Conservation (phyloP, 1,140 invertebrate species). For the Apis cerana region DNA sequence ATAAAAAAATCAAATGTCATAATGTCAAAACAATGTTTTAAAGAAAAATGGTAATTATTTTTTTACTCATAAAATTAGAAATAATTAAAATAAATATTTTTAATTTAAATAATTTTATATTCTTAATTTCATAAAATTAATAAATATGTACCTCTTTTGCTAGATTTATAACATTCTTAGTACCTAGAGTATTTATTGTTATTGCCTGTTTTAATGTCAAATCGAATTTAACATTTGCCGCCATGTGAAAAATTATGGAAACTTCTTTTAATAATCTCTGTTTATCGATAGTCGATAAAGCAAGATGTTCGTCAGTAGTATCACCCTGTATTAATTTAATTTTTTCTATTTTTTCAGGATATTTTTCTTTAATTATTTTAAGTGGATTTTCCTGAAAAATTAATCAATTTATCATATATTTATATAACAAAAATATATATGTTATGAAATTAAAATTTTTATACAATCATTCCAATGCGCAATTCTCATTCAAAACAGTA, state of each 20-base stretch:
- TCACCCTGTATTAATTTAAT: constrained; percentile 79
- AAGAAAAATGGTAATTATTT: no score
- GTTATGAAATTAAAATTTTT: background rate
- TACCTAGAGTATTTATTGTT: constrained; percentile 80
- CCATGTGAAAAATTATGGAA: constrained; percentile 93
- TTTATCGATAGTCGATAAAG: constrained; percentile 82
- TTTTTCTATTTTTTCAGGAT: constrained; percentile 77
- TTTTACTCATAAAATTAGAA: no score
- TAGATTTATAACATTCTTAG: constrained; percentile 78
- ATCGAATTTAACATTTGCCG: constrained; percentile 90
- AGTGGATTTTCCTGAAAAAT: constrained; percentile 80
- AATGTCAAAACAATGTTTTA: background rate
- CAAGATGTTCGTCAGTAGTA: constrained; percentile 80
- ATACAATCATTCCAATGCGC: background rate
- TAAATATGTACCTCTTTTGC: constrained; percentile 73
- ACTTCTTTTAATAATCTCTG: constrained; percentile 83
- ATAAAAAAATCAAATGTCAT: background rate
- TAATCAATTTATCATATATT: background rate
- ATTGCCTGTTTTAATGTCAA: constrained; percentile 80
- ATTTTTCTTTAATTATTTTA: constrained; percentile 74
- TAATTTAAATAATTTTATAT: background rate
- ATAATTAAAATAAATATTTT: background rate
- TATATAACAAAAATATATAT: background rate
- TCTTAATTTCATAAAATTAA: no score
- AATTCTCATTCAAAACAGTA: no score